Percentiles rank a stretch among this genome's conserved stretches.
These are phyloP conservation scores for Acrocephalus scirpaceus DNA, from an alignment of 2,797 vertebrate genomes.

Conservation along the genomic window DNA sequence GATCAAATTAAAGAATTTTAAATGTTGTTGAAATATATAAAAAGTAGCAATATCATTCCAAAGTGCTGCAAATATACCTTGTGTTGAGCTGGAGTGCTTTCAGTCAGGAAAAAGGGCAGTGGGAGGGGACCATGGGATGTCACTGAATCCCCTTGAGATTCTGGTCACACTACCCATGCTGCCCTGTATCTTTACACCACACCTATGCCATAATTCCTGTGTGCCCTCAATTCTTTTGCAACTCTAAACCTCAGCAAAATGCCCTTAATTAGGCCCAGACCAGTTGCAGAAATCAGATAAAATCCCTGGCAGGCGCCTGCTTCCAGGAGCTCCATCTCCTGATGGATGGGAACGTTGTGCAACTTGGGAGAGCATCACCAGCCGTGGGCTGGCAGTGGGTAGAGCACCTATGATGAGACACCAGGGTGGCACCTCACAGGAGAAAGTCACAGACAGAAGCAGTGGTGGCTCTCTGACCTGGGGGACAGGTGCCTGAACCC, in stretches of 20 bases:
- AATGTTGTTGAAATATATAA: not conserved
- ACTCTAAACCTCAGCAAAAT: not conserved
- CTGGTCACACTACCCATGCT: not conserved
- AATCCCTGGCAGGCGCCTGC: fast-evolving
- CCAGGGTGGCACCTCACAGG: not conserved
- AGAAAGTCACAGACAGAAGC: not conserved
- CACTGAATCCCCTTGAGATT: not conserved
- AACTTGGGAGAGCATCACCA: not conserved
- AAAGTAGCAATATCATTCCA: not conserved
- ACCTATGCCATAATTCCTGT: not conserved
- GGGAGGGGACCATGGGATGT: not conserved
- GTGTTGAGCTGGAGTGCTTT: not conserved
- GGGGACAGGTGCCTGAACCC: not conserved
- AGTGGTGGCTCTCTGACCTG: not conserved
- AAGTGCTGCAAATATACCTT: fast-evolving
- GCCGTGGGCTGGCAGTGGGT: not conserved
- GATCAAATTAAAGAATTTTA: not conserved
- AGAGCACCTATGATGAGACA: not conserved
- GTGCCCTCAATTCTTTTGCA: not conserved
- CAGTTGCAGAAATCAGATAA: slow-evolving; percentile 25
- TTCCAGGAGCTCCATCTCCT: not conserved
- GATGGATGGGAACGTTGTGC: not conserved
- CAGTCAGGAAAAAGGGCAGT: not conserved
- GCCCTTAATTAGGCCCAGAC: not conserved
- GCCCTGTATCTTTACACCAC: not conserved